phyloP scores from a whole-genome alignment of 2,113 vertebrate species.

The Perca schrenkii region DNA sequence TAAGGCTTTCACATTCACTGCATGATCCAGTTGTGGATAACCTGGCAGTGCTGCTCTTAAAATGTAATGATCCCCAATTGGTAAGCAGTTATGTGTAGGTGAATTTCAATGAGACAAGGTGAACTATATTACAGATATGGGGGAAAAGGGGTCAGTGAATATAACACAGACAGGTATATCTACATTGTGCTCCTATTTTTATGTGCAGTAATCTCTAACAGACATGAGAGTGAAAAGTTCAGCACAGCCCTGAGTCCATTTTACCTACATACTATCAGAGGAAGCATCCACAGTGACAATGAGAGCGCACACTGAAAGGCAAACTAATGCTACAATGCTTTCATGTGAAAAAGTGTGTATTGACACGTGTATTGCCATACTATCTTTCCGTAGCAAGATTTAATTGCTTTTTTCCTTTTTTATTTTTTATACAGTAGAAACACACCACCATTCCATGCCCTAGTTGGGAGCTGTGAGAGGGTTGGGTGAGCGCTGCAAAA shows the following conservation, averaged over 20 bases:
- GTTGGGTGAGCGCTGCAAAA: constrained; percentile 16
- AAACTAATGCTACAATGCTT: constrained; percentile 5
- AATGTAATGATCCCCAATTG: constrained; percentile 44
- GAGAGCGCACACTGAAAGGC: background rate
- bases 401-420: background rate
- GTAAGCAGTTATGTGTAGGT: constrained; percentile 33
- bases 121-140: constrained; percentile 2
- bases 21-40: constrained; percentile 38
- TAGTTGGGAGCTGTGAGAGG: constrained; percentile 5
- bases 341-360: background rate
- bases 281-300: background rate
- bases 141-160: constrained; percentile 9
- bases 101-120: constrained; percentile 34
- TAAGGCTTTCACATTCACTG: constrained; percentile 21
- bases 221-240: constrained; percentile 29
- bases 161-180: background rate
- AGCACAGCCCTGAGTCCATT: constrained; percentile 8
- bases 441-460: background rate
- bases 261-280: constrained; percentile 2
- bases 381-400: background rate
- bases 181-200: background rate
- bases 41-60: constrained; percentile 26
- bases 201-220: background rate
- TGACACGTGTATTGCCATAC: background rate
- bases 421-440: background rate